Percentiles rank a stretch among this genome's conserved stretches.
phyloP scores from a whole-genome alignment of 1,140 invertebrate genomes.

The Eurosta solidaginis region DNA sequence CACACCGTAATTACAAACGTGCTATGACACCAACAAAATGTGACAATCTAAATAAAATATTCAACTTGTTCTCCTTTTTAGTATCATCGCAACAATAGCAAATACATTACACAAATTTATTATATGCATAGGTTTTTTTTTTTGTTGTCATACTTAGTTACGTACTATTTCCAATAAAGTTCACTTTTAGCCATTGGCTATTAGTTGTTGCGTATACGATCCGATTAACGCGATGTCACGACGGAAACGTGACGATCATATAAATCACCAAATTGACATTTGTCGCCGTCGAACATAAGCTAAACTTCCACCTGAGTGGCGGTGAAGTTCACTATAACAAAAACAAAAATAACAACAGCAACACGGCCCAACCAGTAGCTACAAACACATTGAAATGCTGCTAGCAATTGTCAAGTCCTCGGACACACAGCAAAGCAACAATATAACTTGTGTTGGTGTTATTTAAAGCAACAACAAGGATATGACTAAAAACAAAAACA shows the following conservation, averaged over 20 bases:
- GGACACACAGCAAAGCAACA: background rate
- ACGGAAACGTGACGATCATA: conserved; percentile 37
- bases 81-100: background rate
- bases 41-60: background rate
- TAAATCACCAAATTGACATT: conserved; percentile 36
- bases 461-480: background rate
- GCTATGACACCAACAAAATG: background rate
- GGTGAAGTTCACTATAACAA: too few relatives aligned
- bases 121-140: too few relatives aligned
- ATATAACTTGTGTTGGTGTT: background rate
- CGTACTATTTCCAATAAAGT: too few relatives aligned
- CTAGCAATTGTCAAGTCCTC: background rate
- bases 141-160: background rate
- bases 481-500: too few relatives aligned
- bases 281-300: background rate
- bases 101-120: too few relatives aligned
- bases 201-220: conserved; percentile 23
- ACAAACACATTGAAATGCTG: conserved; percentile 1
- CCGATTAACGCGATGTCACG: conserved; percentile 33
- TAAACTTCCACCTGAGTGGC: background rate
- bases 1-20: background rate
- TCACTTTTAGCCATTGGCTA: background rate
- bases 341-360: background rate
- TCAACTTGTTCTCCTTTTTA: background rate
- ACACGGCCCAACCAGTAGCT: background rate